These are phyloP conservation scores for Zaprionus camerounensis DNA, from an alignment of 1,140 invertebrate species.

Conservation along the genomic window DNA sequence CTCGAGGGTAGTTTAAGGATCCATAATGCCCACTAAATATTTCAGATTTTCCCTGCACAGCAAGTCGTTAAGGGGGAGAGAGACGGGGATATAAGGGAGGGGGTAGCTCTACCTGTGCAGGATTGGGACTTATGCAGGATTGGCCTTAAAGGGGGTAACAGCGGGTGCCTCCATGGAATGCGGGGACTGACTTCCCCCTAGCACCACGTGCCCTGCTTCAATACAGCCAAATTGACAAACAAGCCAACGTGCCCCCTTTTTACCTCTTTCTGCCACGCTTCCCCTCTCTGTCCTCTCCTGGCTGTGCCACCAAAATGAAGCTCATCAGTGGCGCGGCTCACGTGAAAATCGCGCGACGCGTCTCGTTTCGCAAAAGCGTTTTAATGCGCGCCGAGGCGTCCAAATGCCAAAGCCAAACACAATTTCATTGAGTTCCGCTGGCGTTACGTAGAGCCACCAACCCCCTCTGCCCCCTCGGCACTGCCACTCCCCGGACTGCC, in stretches of 20 bases:
- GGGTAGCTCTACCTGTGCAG: background rate
- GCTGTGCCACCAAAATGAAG: constrained; percentile 39
- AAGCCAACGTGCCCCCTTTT: constrained; percentile 29
- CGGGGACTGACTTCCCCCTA: constrained; percentile 18
- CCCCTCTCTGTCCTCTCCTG: background rate
- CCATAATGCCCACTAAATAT: constrained; percentile 71
- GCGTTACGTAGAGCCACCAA: background rate
- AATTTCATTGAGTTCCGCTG: constrained; percentile 46
- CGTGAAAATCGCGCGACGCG: constrained; percentile 23
- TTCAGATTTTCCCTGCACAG: constrained; percentile 36
- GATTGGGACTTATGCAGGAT: constrained; percentile 22
- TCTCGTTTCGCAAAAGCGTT: constrained; percentile 24
- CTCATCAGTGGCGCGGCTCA: constrained; percentile 52
- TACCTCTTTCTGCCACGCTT: background rate
- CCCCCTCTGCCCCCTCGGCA: background rate
- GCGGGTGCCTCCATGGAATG: constrained; percentile 15
- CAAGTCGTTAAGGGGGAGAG: constrained; percentile 15
- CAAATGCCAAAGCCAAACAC: constrained; percentile 67
- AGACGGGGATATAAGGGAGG: background rate
- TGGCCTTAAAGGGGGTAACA: constrained; percentile 63
- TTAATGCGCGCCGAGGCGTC: constrained; percentile 38
- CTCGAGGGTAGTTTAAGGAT: constrained; percentile 57
- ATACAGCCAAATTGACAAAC: constrained; percentile 74
- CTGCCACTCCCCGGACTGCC: background rate
- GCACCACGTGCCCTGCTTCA: constrained; percentile 11